phyloP scores from a whole-genome alignment of 2,888 invertebrate species.

The Gastracanthus pulcherrimus region DNA sequence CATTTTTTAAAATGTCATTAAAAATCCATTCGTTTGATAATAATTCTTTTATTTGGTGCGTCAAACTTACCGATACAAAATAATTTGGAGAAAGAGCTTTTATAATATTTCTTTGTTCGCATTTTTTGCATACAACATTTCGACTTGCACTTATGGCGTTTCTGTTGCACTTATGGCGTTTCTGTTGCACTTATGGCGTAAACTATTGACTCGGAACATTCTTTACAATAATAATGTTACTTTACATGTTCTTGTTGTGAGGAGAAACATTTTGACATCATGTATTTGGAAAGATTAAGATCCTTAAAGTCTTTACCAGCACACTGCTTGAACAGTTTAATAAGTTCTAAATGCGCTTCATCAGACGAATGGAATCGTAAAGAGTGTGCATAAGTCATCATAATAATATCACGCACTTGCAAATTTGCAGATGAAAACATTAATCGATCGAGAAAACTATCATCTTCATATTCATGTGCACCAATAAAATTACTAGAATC shows the following conservation, averaged over 20 bases:
- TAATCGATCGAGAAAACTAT: constrained; percentile 2
- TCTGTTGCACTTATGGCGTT: not conserved
- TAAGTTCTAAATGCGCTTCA: not conserved
- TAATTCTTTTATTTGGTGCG: not conserved
- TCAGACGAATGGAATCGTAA: not conserved
- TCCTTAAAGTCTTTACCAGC: not conserved
- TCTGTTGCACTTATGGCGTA: not conserved
- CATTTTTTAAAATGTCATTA: not conserved
- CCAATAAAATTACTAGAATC: not conserved
- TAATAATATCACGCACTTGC: not conserved
- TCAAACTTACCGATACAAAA: not conserved
- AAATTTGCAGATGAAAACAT: not conserved
- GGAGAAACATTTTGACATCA: constrained; percentile 6
- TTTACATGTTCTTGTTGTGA: not conserved
- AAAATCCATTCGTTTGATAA: not conserved
- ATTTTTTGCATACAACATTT: not conserved
- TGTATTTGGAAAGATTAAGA: not conserved
- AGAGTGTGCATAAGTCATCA: not conserved
- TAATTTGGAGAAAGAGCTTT: not conserved
- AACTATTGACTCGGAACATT: not conserved
- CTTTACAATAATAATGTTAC: not conserved
- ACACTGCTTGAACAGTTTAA: not conserved
- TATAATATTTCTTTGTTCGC: not conserved
- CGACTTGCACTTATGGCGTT: not conserved
- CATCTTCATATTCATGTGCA: not conserved